A percentile compares a stretch with the other conserved stretches of the same genome.
These are phyloP conservation scores for Garrulus glandarius DNA, from an alignment of 2,797 vertebrate genomes.

Conservation along the genomic window DNA sequence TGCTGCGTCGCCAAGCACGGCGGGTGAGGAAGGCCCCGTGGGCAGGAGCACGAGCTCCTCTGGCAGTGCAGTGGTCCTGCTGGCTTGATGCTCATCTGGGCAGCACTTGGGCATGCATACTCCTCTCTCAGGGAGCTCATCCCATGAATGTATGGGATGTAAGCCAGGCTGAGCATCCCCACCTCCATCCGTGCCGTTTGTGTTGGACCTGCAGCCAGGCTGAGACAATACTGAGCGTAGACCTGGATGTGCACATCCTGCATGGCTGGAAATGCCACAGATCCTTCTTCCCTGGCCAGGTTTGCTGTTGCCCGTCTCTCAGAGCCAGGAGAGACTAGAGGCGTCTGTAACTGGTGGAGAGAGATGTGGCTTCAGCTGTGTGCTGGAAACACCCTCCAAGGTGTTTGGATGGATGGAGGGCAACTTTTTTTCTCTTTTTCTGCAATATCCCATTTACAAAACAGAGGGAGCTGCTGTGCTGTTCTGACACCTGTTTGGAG, in stretches of 20 bases:
- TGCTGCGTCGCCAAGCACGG: fast-evolving
- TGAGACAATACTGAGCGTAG: not conserved
- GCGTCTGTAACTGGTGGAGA: not conserved
- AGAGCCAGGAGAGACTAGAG: not conserved
- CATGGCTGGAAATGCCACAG: not conserved
- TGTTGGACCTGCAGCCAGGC: not conserved
- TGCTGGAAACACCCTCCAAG: not conserved
- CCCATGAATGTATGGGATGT: fast-evolving
- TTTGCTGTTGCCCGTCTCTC: not conserved
- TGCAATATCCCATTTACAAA: constrained; percentile 26
- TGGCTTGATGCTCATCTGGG: not conserved
- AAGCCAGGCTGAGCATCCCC: not conserved
- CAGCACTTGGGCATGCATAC: not conserved
- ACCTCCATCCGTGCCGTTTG: fast-evolving
- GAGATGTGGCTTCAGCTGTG: not conserved
- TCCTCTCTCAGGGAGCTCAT: not conserved
- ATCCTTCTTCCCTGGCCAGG: not conserved
- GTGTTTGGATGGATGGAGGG: not conserved
- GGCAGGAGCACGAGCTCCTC: not conserved
- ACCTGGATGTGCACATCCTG: not conserved
- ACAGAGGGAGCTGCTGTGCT: constrained; percentile 63
- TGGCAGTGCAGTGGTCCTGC: fast-evolving
- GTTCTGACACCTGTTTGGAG: not conserved
- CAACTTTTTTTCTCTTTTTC: not conserved
- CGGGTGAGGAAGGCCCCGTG: not conserved